Conservation (phyloP, 2,113 vertebrate genomes). For the Fulmarus glacialis region DNA sequence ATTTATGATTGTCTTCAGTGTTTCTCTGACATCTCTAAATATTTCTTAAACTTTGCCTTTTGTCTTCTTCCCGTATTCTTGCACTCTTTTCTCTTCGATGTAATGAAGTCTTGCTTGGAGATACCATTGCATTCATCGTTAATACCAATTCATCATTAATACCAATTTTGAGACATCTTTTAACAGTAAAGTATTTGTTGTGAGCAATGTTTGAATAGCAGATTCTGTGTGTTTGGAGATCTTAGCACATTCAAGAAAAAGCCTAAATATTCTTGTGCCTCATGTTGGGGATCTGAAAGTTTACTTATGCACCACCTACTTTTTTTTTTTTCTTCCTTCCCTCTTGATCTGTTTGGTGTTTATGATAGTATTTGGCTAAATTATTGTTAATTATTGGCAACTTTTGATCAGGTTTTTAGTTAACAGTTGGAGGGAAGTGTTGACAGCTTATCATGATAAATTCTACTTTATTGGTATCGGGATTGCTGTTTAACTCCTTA, state of each 20-base stretch:
- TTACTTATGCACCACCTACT: not conserved
- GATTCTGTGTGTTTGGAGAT: not conserved
- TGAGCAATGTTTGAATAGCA: not conserved
- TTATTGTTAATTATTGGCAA: not conserved
- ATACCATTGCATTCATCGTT: not conserved
- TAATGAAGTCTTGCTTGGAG: not conserved
- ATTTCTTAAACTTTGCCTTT: not conserved
- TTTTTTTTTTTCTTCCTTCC: not conserved
- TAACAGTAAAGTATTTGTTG: not conserved
- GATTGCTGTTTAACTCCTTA: not conserved
- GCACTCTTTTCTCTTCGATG: not conserved
- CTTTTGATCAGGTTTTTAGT: not conserved
- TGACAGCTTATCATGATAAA: not conserved
- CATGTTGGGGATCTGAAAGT: not conserved
- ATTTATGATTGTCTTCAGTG: not conserved
- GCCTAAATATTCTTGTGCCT: not conserved
- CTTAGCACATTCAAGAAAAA: not conserved
- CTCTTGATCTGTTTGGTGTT: not conserved
- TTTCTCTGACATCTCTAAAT: slow-evolving; percentile 19
- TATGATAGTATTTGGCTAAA: not conserved
- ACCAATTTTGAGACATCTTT: not conserved
- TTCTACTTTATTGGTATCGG: not conserved
- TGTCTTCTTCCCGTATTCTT: not conserved
- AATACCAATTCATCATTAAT: not conserved
- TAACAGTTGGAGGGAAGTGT: not conserved